Conservation (phyloP, 2,113 vertebrate genomes). For the Dolichotis patagonum region DNA sequence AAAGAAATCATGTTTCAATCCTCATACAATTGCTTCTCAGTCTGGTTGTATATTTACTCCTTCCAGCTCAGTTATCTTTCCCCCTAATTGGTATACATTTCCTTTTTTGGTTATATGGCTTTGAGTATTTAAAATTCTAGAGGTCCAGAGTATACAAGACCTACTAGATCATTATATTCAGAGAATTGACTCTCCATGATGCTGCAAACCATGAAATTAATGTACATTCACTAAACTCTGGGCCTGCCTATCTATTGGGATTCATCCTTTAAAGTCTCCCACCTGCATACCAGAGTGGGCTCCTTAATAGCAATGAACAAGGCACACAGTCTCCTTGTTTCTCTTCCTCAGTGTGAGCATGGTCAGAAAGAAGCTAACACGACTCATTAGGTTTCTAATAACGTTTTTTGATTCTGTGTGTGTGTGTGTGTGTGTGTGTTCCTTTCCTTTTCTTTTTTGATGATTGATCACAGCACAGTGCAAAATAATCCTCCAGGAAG, state of each 20-base stretch:
- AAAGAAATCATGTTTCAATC: background rate
- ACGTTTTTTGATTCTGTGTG: background rate
- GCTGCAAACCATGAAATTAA: background rate
- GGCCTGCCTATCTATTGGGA: background rate
- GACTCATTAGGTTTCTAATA: slow-evolving; percentile 23
- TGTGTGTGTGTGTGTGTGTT: background rate
- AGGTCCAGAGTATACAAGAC: background rate
- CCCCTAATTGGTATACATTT: background rate
- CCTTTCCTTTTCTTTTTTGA: slow-evolving; percentile 1
- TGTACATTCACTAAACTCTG: background rate
- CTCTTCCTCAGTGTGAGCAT: background rate
- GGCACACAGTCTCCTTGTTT: background rate
- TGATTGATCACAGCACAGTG: background rate
- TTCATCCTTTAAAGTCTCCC: background rate
- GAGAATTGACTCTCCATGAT: background rate
- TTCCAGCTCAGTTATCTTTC: background rate
- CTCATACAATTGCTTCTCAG: background rate
- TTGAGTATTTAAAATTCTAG: background rate
- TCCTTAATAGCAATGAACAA: background rate
- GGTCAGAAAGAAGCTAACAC: background rate
- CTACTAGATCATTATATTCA: background rate
- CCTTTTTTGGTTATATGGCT: background rate
- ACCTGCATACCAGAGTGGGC: background rate
- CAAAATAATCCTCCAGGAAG: background rate
- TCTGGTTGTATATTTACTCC: background rate